Percentiles rank a stretch among this genome's conserved stretches.
phyloP scores from a whole-genome alignment of 2,888 invertebrate species.

The Tenthredo distinguenda region DNA sequence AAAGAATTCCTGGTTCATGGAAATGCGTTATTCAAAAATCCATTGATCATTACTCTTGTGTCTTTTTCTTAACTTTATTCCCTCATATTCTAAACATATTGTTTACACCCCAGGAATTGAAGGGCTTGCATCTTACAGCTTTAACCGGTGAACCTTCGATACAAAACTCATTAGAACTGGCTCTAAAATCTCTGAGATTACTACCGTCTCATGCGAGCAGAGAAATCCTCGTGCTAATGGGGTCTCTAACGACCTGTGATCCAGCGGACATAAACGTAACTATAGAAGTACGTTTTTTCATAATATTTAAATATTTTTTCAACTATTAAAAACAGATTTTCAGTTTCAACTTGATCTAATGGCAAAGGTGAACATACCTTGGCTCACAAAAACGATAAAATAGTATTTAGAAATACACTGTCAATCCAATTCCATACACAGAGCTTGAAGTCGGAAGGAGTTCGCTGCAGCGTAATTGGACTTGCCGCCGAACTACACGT shows the following conservation, averaged over 20 bases:
- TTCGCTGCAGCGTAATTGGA: constrained; percentile 96
- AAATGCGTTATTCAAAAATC: background rate
- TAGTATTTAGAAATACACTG: constrained; percentile 56
- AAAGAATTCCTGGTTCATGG: background rate
- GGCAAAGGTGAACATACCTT: too few species aligned
- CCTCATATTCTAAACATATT: background rate
- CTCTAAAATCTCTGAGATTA: constrained; percentile 89
- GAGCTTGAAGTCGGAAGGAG: constrained; percentile 88
- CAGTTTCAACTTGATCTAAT: background rate
- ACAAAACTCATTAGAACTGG: constrained; percentile 96
- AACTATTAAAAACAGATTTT: constrained; percentile 1
- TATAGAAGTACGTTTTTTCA: constrained; percentile 82
- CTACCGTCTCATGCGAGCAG: constrained; percentile 97
- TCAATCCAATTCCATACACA: constrained; percentile 76
- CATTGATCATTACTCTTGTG: background rate
- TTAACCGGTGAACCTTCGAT: constrained; percentile 96
- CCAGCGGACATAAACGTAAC: constrained; percentile 94
- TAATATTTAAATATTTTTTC: background rate
- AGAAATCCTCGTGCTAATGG: constrained; percentile 95
- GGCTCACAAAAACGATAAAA: too few species aligned
- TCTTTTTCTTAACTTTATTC: background rate
- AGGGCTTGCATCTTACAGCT: constrained; percentile 82
- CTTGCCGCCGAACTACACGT: constrained; percentile 97
- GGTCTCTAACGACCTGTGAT: constrained; percentile 97
- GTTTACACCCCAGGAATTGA: constrained; percentile 68